These are phyloP conservation scores for Anarhynchus alexandrinus DNA, from an alignment of 2,113 vertebrate genomes.

Conservation along the genomic window DNA sequence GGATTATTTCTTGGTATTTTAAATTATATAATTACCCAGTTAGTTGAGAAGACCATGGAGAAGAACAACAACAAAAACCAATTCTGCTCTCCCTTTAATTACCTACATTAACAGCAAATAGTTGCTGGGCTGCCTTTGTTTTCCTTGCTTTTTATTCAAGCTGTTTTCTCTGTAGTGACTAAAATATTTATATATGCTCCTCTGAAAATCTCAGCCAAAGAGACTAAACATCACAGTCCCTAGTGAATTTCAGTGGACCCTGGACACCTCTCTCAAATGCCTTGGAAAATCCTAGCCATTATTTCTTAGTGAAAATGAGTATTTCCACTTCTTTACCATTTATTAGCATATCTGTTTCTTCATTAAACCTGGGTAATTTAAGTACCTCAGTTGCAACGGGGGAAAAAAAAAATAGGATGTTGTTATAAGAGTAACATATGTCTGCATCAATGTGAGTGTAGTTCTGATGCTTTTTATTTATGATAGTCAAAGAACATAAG, in stretches of 20 bases:
- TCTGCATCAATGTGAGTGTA: accelerated
- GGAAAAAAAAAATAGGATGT: neutral
- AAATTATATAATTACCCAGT: neutral
- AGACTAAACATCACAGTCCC: neutral
- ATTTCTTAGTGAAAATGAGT: neutral
- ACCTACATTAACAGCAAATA: neutral
- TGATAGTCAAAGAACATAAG: neutral
- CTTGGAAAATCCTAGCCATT: neutral
- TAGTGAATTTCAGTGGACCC: neutral
- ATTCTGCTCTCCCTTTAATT: neutral
- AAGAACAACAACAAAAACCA: neutral
- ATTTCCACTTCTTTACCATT: neutral
- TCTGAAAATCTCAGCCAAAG: neutral
- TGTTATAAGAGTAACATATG: neutral
- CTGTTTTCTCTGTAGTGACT: neutral
- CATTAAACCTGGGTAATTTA: neutral
- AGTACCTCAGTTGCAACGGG: neutral
- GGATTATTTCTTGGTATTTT: neutral
- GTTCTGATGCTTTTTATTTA: neutral
- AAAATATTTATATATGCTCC: neutral
- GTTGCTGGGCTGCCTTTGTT: neutral
- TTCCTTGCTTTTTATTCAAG: neutral
- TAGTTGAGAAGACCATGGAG: neutral
- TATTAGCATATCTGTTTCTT: neutral
- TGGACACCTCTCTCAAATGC: neutral